Percentiles rank a stretch among this genome's conserved stretches.
These are phyloP conservation scores for Caenorhabditis afra DNA, from an alignment of 2,888 invertebrate species.

Conservation along the genomic window DNA sequence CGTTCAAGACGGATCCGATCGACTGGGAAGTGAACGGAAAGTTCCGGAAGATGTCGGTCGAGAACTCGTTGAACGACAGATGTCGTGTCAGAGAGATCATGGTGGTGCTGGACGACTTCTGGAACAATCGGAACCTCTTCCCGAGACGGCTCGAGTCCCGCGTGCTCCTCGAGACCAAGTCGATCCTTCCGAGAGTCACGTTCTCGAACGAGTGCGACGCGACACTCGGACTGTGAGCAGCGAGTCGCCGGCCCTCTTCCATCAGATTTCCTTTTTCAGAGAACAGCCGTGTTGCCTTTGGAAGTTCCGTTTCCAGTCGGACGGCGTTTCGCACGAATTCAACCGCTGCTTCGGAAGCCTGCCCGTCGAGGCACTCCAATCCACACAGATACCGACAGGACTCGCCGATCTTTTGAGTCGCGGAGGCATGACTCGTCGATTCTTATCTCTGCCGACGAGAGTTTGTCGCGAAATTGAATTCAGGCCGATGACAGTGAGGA, in stretches of 20 bases:
- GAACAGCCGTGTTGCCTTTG: conserved; percentile 47
- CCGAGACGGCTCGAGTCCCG: conserved; percentile 10
- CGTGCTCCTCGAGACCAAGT: conserved; percentile 8
- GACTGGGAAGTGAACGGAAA: conserved; percentile 2
- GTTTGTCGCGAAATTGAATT: conserved; percentile 35
- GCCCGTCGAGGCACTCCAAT: conserved; percentile 4
- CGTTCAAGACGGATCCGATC: not conserved
- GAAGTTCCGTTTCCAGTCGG: conserved; percentile 23
- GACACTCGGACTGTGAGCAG: conserved; percentile 35
- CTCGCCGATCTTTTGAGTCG: conserved; percentile 21
- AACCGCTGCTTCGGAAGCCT: conserved; percentile 39
- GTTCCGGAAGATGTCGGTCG: conserved; percentile 6
- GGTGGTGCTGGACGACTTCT: conserved; percentile 22
- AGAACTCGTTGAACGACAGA: conserved; percentile 17
- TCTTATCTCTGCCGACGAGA: conserved; percentile 13
- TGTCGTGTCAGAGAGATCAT: conserved; percentile 20
- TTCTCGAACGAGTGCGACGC: conserved; percentile 22
- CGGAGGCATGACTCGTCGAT: conserved; percentile 32
- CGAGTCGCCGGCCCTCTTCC: not conserved
- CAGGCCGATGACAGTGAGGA: conserved; percentile 12
- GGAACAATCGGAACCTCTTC: conserved; percentile 33
- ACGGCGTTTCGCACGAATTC: conserved; percentile 4
- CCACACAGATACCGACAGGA: conserved; percentile 6
- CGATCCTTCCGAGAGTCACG: not conserved
- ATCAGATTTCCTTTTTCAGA: conserved; percentile 7